Percentiles rank a stretch among this genome's conserved stretches.
Conservation (phyloP, 1,140 invertebrate species). For the Neoseiulus cucumeris region DNA sequence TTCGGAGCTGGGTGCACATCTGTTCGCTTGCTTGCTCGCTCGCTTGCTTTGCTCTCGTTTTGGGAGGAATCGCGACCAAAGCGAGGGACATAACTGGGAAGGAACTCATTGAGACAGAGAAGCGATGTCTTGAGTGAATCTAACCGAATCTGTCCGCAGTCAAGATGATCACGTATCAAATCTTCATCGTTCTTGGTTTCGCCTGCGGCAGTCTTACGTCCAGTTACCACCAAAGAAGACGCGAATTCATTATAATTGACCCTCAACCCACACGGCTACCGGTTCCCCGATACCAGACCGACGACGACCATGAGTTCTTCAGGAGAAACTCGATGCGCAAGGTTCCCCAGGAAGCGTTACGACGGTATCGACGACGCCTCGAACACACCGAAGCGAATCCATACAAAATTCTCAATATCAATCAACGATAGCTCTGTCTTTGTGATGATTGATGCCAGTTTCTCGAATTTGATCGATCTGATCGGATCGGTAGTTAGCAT, state of each 20-base stretch:
- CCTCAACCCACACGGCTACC: neutral
- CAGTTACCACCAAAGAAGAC: neutral
- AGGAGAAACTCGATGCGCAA: conserved; percentile 1
- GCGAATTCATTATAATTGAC: neutral
- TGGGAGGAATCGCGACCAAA: too few relatives aligned
- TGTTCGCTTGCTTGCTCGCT: too few relatives aligned
- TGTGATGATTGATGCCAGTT: too few relatives aligned
- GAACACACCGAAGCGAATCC: neutral
- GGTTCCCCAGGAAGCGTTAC: neutral
- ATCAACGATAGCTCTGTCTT: too few relatives aligned
- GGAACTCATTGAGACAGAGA: too few relatives aligned
- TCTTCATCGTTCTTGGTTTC: neutral
- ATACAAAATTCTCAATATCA: neutral
- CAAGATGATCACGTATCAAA: neutral
- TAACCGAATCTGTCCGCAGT: too few relatives aligned
- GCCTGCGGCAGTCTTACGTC: neutral
- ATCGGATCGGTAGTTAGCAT: too few relatives aligned
- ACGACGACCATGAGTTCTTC: conserved; percentile 3
- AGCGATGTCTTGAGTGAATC: too few relatives aligned
- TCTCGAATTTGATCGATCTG: too few relatives aligned
- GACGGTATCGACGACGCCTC: neutral
- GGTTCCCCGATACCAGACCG: neutral
- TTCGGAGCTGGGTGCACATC: too few relatives aligned
- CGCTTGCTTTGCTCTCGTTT: too few relatives aligned
- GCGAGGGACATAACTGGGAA: too few relatives aligned